phyloP scores from a whole-genome alignment of 2,113 vertebrate genomes.

The Tenebrosternarchus preto region DNA sequence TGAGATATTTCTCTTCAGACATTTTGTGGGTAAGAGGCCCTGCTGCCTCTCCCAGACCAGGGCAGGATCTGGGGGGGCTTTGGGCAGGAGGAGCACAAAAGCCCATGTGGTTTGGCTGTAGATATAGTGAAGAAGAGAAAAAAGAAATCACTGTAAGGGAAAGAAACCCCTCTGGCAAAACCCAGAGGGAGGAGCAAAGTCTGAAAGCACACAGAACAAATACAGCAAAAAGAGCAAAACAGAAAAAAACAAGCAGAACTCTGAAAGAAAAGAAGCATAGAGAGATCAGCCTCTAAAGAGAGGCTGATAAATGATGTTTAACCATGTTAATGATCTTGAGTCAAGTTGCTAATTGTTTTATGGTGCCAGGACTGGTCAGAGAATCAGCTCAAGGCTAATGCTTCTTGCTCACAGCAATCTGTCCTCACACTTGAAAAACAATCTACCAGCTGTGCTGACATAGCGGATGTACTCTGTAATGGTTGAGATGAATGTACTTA shows the following conservation, averaged over 20 bases:
- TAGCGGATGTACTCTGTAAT: neutral
- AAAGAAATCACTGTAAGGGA: conserved; percentile 29
- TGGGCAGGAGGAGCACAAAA: conserved; percentile 22
- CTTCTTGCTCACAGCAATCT: neutral
- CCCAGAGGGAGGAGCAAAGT: conserved; percentile 4
- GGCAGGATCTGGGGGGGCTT: conserved; percentile 25
- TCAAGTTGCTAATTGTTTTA: neutral
- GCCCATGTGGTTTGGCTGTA: conserved; percentile 39
- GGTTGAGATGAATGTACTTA: conserved; percentile 65
- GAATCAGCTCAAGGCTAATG: too few species aligned
- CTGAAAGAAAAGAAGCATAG: neutral
- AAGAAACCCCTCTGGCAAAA: conserved; percentile 25
- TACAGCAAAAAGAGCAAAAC: conserved; percentile 22
- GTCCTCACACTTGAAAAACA: neutral
- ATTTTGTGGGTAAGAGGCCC: conserved; percentile 10
- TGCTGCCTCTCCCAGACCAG: conserved; percentile 6
- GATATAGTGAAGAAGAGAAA: conserved; percentile 10
- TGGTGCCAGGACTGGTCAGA: too few species aligned
- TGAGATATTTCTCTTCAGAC: conserved; percentile 3
- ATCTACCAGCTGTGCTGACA: neutral
- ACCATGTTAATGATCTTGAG: neutral
- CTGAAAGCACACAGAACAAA: conserved; percentile 10
- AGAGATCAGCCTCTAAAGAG: neutral
- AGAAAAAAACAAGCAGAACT: conserved; percentile 3
- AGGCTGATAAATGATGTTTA: neutral